Conservation (phyloP, 2,797 vertebrate genomes). For the Cuculus canorus region DNA sequence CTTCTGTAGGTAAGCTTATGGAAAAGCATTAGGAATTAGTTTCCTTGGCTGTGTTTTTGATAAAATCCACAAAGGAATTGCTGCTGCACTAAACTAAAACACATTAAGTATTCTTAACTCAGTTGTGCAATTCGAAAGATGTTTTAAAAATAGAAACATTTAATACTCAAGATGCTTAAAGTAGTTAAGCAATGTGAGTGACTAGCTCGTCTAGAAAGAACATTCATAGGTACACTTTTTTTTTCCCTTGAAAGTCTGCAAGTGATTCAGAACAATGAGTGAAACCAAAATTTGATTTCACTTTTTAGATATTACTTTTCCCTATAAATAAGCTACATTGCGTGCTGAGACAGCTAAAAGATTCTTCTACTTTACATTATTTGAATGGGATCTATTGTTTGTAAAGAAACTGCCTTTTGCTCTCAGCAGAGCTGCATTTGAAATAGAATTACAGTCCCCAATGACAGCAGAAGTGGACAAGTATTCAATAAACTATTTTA, state of each 20-base stretch:
- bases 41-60: neutral
- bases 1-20: neutral
- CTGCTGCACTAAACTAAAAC: neutral
- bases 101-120: neutral
- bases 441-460: neutral
- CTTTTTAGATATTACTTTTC: neutral
- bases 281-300: neutral
- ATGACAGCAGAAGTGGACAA: neutral
- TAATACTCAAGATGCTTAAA: neutral
- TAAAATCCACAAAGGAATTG: neutral
- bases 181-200: neutral
- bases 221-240: neutral
- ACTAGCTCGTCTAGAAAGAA: neutral
- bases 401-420: neutral
- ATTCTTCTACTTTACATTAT: neutral
- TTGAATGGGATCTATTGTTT: neutral
- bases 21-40: neutral
- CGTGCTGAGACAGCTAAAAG: neutral
- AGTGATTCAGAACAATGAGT: neutral
- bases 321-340: neutral
- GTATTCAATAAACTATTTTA: slow-evolving; percentile 4
- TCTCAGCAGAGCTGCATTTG: neutral
- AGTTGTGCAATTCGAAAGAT: neutral
- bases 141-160: slow-evolving; percentile 6
- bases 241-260: neutral